Conservation (phyloP, 2,797 vertebrate genomes). For the Lerista edwardsae region DNA sequence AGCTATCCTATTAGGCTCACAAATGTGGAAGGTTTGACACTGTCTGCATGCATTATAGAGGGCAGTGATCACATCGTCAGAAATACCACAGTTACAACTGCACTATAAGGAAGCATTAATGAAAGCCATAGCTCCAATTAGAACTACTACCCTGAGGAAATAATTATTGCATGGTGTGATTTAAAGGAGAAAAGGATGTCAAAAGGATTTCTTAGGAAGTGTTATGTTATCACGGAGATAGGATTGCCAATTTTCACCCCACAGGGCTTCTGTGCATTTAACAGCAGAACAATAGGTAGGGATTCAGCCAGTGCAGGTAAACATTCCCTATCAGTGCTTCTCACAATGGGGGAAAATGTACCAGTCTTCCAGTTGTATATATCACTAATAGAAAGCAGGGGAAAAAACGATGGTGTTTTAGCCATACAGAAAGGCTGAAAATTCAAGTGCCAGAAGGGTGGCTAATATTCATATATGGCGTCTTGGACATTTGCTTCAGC, state of each 20-base stretch:
- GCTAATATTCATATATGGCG: not conserved
- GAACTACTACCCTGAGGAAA: not conserved
- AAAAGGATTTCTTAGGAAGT: not conserved
- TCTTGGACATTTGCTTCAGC: too few species aligned
- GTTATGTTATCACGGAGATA: not conserved
- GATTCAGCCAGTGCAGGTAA: not conserved
- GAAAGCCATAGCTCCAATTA: not conserved
- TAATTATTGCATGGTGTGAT: constrained; percentile 5
- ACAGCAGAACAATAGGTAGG: not conserved
- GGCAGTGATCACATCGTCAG: not conserved
- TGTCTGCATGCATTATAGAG: not conserved
- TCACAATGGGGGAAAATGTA: not conserved
- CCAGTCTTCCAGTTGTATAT: too few species aligned
- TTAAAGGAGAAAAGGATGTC: not conserved
- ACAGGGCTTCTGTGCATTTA: not conserved
- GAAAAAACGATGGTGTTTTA: not conserved
- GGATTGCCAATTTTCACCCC: not conserved
- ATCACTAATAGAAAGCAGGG: not conserved
- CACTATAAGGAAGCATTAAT: constrained; percentile 21
- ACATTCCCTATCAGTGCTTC: not conserved
- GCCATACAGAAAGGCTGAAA: not conserved
- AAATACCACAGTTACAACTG: not conserved
- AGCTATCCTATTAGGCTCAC: not conserved
- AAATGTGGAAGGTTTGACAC: constrained; percentile 9
- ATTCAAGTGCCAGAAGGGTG: not conserved